phyloP scores from a whole-genome alignment of 35 echinoderm and acorn worm genomes.

The Patiria miniata region DNA sequence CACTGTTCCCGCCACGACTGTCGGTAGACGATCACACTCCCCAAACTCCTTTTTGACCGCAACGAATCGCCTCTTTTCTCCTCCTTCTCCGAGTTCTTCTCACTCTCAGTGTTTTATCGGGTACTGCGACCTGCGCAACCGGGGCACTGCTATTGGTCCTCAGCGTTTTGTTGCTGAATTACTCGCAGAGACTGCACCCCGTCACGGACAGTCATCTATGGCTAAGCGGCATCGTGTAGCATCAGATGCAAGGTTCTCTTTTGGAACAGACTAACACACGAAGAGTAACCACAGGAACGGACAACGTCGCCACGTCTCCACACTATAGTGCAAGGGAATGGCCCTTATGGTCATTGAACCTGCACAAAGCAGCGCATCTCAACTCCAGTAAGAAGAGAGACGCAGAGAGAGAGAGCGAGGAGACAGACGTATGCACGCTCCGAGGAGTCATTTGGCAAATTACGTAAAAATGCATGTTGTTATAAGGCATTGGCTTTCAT shows the following conservation, averaged over 20 bases:
- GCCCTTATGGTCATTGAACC: constrained; percentile 24
- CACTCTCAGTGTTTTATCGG: background rate
- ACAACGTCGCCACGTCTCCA: background rate
- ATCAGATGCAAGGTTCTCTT: background rate
- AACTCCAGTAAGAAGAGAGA: constrained; percentile 11
- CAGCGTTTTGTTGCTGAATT: constrained; percentile 15
- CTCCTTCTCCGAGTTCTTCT: background rate
- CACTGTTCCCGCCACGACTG: background rate
- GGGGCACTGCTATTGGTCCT: constrained; percentile 27
- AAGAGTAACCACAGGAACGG: background rate
- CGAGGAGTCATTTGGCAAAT: constrained; percentile 26
- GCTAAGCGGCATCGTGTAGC: background rate
- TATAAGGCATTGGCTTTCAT: constrained; percentile 29
- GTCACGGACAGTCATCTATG: constrained; percentile 13
- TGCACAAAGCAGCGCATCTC: constrained; percentile 27
- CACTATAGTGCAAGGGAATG: constrained; percentile 30
- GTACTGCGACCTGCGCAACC: constrained; percentile 15
- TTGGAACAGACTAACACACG: background rate
- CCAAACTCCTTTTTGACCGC: constrained; percentile 4
- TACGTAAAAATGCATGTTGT: constrained; percentile 29
- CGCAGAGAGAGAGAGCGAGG: background rate
- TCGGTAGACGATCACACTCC: background rate
- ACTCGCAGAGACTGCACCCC: constrained; percentile 23
- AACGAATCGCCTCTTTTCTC: constrained; percentile 1
- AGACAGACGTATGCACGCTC: background rate